Evolutionary conservation across 2,888 invertebrate species (phyloP).

Genomic region (Marasmarcha lunaedactyla): DNA sequence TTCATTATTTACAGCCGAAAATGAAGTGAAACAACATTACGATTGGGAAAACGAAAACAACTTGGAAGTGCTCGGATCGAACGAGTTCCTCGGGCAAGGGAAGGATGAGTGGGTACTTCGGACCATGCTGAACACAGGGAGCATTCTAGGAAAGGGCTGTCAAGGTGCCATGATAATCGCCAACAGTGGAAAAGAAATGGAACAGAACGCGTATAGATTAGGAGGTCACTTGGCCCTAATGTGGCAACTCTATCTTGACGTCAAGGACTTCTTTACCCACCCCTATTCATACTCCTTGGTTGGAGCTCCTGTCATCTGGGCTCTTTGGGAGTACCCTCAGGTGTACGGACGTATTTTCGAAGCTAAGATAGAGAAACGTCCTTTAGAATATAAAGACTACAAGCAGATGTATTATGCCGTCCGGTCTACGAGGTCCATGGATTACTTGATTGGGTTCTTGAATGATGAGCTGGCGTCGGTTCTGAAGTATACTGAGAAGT

Average conservation of each 20-base stretch:
- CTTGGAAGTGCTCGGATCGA: slow-evolving; percentile 42
- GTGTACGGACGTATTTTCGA: slow-evolving; percentile 43
- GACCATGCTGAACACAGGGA: slow-evolving; percentile 51
- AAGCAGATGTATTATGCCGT: slow-evolving; percentile 53
- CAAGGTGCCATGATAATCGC: slow-evolving; percentile 55
- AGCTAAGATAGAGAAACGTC: slow-evolving; percentile 34
- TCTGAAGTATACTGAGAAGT: slow-evolving; percentile 35
- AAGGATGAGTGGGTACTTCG: slow-evolving; percentile 50
- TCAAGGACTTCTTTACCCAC: slow-evolving; percentile 54
- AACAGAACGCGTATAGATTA: slow-evolving; percentile 43
- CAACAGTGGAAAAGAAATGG: slow-evolving; percentile 29
- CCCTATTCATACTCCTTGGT: slow-evolving; percentile 51
- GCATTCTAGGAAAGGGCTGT: slow-evolving; percentile 55
- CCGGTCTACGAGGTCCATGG: slow-evolving; percentile 40
- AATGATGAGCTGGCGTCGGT: slow-evolving; percentile 44
- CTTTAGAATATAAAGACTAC: slow-evolving; percentile 37
- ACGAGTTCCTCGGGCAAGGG: slow-evolving; percentile 46
- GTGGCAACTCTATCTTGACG: slow-evolving; percentile 56
- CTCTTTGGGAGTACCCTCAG: slow-evolving; percentile 54
- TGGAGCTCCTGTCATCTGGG: slow-evolving; percentile 44
- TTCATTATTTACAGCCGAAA: slow-evolving; percentile 24
- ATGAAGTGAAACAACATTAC: slow-evolving; percentile 26
- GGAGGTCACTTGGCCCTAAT: slow-evolving; percentile 51
- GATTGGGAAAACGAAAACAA: slow-evolving; percentile 54
- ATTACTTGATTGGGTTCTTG: slow-evolving; percentile 38